Evolutionary conservation across 2,113 vertebrate species (phyloP).

Genomic region (Prolemur simus): DNA sequence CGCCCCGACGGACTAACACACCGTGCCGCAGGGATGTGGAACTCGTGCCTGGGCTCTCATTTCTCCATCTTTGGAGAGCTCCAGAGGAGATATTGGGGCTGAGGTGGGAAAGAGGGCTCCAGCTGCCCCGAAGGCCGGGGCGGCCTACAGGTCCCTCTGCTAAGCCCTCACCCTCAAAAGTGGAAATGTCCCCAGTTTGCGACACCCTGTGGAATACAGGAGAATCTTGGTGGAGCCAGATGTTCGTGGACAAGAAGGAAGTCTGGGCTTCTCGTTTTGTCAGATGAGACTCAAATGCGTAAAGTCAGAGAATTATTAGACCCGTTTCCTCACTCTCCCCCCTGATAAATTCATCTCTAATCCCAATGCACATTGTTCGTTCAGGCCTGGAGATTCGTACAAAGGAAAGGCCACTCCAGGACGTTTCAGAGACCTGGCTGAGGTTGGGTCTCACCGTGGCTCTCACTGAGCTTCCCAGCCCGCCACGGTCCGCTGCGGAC

Average conservation of each 20-base stretch:
- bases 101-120: background rate
- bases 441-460: background rate
- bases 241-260: background rate
- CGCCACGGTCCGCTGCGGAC: fast-evolving
- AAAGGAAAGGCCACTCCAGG: background rate
- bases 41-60: background rate
- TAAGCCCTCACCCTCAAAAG: background rate
- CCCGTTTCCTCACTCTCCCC: background rate
- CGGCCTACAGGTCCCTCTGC: background rate
- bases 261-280: background rate
- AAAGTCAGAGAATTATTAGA: background rate
- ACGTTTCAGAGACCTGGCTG: background rate
- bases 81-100: background rate
- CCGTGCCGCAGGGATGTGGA: fast-evolving
- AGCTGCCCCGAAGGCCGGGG: background rate
- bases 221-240: background rate
- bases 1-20: fast-evolving
- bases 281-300: background rate
- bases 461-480: background rate
- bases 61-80: background rate
- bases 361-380: fast-evolving
- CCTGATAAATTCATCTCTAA: background rate
- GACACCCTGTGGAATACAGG: background rate
- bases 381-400: background rate
- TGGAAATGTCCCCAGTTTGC: background rate